A percentile compares a stretch with the other conserved stretches of the same genome.
These are phyloP conservation scores for Micoletzkya japonica DNA, from an alignment of 2,888 invertebrate species.

Conservation along the genomic window DNA sequence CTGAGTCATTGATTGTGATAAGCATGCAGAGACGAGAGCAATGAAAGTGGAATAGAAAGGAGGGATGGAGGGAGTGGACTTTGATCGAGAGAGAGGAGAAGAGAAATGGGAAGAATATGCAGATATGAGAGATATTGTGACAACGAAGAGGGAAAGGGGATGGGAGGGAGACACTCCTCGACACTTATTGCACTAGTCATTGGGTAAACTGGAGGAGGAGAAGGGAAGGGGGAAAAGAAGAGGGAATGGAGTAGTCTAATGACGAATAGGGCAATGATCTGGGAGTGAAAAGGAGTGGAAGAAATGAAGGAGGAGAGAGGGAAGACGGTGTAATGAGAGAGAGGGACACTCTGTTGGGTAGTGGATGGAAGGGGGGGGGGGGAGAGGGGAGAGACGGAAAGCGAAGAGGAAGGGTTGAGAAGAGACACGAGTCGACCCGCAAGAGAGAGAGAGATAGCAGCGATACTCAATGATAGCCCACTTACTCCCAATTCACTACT, in stretches of 20 bases:
- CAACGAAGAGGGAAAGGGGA: not conserved
- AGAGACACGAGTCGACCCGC: not conserved
- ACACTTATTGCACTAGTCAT: too few species aligned
- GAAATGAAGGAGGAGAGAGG: not conserved
- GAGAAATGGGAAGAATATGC: too few species aligned
- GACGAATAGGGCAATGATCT: too few species aligned
- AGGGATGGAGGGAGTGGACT: not conserved
- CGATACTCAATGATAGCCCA: not conserved
- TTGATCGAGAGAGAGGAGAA: constrained; percentile 14
- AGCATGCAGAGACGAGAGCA: too few species aligned
- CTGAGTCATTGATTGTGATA: too few species aligned
- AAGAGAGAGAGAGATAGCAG: not conserved
- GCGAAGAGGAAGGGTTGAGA: not conserved
- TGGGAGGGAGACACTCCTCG: constrained; percentile 1
- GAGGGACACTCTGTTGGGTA: not conserved
- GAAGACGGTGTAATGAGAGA: not conserved
- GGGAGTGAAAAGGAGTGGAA: not conserved
- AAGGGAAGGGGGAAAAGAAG: constrained; percentile 3
- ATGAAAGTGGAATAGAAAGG: too few species aligned
- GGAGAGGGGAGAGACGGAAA: not conserved
- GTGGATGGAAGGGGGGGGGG: not conserved
- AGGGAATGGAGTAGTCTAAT: too few species aligned
- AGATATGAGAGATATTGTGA: constrained; percentile 1
- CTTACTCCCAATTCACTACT: not conserved
- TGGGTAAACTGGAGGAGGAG: not conserved